A percentile compares a stretch with the other conserved stretches of the same genome.
Evolutionary conservation across 2,888 invertebrate species (phyloP).

Genomic region (Colostygia pectinataria): DNA sequence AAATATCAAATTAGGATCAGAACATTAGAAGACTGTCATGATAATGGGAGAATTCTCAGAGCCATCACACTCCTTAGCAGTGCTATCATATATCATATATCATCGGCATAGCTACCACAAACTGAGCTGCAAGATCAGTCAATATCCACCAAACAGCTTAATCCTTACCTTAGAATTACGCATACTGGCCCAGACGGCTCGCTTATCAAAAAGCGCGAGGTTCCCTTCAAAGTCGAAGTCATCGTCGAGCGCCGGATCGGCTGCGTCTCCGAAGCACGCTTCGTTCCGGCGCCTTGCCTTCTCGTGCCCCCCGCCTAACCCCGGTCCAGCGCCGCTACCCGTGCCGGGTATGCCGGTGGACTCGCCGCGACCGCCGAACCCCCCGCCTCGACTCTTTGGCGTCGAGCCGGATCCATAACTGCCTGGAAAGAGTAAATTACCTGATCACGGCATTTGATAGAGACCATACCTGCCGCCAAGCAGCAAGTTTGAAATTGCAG

Average conservation of each 20-base stretch:
- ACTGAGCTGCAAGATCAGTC: too few species aligned
- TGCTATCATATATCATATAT: too few species aligned
- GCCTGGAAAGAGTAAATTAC: too few species aligned
- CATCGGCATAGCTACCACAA: too few species aligned
- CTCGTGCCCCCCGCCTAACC: conserved; percentile 33
- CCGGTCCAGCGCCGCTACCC: conserved; percentile 54
- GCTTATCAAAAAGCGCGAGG: conserved; percentile 94
- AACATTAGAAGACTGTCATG: too few species aligned
- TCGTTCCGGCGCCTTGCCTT: conserved; percentile 85
- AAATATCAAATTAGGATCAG: too few species aligned
- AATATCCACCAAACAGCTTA: too few species aligned
- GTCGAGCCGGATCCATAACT: conserved; percentile 60
- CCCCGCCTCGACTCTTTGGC: conserved; percentile 73
- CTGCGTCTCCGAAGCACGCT: conserved; percentile 90
- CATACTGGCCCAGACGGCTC: conserved; percentile 69
- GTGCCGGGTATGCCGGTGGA: conserved; percentile 9
- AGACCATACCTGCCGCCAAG: too few species aligned
- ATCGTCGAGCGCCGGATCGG: conserved; percentile 84
- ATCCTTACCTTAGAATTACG: conserved; percentile 37
- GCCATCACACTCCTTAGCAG: too few species aligned
- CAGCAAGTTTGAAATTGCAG: too few species aligned
- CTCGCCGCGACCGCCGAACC: conserved; percentile 16
- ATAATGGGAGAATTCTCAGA: too few species aligned
- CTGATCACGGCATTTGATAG: too few species aligned
- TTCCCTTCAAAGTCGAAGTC: conserved; percentile 98